Evolutionary conservation across 2,888 invertebrate genomes (phyloP), one percentile per base, ranked within the genome.

Genomic region (Ellobium chinense): DNA sequence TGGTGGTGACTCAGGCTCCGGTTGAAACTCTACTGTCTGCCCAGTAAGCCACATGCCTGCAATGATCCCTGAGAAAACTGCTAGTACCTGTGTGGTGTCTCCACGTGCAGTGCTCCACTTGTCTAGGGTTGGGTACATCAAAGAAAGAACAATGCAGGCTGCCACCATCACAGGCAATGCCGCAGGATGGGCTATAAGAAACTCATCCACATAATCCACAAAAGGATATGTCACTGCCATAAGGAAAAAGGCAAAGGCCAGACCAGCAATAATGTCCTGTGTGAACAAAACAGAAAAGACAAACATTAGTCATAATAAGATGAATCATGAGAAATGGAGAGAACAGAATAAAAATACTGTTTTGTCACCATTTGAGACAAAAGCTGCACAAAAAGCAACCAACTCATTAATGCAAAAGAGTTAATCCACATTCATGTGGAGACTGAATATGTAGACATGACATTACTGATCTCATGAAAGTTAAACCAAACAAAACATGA

Each of bases 41-140:
- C 95, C 97, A 93, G 97, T 97, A 60, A 96, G 93, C 97, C 97
- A 97, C 5, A 96, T 95, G 29, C 97, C 97, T 2, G 95, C 92
- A 69, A 96, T 95, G 83, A 97, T 94, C 72, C 97, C 97, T 1
- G 88, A 86, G 31, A 86, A 89, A 31, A 90, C 89, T 9, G 85
- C 96, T 85, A 97, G 94, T 86, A 97, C 96, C 95, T 97, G 96
- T 1, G 97, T 95, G 0, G 98, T 98, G 93, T 98, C 98, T 34
- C 97, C 97, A 90, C 98, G 90, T 1, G 97, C 97, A 9, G 97
- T 97, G 75, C 97, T 97, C 97, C 97, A 97, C 89, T 95, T 95
- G 86, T 96, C 96, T 73, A 96, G 95, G 85, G 95, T 95, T 0
- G 98, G 98, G 93, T 97, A 96, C 91, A 95, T 96, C 62, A 96